Evolutionary conservation across 2,113 vertebrate species (phyloP).

Genomic region (Vicugna pacos): DNA sequence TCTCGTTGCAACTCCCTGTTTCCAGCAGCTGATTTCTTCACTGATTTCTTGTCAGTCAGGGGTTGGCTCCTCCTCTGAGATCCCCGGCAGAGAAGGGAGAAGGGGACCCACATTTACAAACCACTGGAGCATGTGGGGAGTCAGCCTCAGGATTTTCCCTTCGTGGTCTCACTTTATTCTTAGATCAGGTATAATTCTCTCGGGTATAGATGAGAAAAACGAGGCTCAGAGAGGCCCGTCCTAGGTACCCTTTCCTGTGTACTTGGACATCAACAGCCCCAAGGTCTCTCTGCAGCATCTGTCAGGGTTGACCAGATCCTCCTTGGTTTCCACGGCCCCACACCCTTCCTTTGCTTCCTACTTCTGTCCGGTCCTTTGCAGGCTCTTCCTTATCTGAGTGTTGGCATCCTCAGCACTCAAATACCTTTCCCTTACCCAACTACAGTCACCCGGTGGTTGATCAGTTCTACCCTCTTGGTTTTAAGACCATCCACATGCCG

Average conservation of each 20-base stretch:
- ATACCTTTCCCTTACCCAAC: not conserved
- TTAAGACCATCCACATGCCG: not conserved
- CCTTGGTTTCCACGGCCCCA: not conserved
- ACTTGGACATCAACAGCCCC: not conserved
- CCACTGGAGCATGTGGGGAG: not conserved
- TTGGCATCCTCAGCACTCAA: not conserved
- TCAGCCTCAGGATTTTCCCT: not conserved
- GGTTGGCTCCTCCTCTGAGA: not conserved
- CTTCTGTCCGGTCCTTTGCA: not conserved
- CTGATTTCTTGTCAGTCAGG: not conserved
- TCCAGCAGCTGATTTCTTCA: not conserved
- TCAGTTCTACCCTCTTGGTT: not conserved
- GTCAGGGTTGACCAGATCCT: not conserved
- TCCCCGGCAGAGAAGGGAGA: not conserved
- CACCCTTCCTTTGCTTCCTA: not conserved
- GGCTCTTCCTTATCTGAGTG: not conserved
- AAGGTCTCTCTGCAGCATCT: not conserved
- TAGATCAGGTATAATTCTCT: not conserved
- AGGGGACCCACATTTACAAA: not conserved
- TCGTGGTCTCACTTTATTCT: not conserved
- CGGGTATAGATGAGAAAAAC: slow-evolving; percentile 10
- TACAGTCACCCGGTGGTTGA: not conserved
- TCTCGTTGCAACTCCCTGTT: not conserved
- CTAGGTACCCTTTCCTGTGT: not conserved
- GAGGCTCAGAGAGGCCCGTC: not conserved